These are phyloP conservation scores for Peribatodes rhomboidaria DNA, from an alignment of 2,888 invertebrate species.

Conservation along the genomic window DNA sequence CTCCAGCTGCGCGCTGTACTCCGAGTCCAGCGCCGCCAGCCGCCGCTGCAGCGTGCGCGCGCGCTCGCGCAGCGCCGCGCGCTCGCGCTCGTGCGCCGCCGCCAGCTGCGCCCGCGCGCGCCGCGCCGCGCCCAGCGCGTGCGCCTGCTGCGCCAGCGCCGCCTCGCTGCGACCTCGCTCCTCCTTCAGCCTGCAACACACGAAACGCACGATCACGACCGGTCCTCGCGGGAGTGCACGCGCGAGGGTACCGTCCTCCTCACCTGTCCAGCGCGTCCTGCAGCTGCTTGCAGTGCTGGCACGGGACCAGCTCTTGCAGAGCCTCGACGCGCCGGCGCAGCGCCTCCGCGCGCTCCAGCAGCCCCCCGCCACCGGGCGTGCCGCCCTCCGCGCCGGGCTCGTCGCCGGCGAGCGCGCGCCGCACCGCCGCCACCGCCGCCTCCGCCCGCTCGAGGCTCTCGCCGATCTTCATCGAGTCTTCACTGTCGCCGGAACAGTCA, in stretches of 20 bases:
- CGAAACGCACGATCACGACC: background rate
- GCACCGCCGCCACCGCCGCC: slow-evolving; percentile 77
- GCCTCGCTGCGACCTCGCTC: slow-evolving; percentile 76
- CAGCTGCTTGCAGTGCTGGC: slow-evolving; percentile 84
- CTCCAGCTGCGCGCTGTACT: slow-evolving; percentile 94
- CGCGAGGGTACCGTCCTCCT: slow-evolving; percentile 19
- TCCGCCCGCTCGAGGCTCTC: slow-evolving; percentile 84
- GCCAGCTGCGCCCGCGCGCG: slow-evolving; percentile 78
- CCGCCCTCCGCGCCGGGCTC: slow-evolving; percentile 34
- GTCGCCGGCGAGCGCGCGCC: slow-evolving; percentile 65
- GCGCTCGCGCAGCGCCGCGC: slow-evolving; percentile 89
- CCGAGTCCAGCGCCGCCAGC: slow-evolving; percentile 91
- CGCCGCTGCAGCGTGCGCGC: slow-evolving; percentile 90
- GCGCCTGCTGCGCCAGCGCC: slow-evolving; percentile 77
- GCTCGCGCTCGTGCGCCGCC: slow-evolving; percentile 85
- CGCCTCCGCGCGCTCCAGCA: slow-evolving; percentile 74
- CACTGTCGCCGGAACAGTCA: slow-evolving; percentile 86
- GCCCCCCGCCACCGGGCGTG: slow-evolving; percentile 45
- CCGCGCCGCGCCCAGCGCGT: slow-evolving; percentile 77
- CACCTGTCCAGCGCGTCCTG: slow-evolving; percentile 85
- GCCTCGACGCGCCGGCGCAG: slow-evolving; percentile 81
- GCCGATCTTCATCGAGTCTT: slow-evolving; percentile 85
- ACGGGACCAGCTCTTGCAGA: slow-evolving; percentile 81
- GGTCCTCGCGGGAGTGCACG: too few relatives aligned
- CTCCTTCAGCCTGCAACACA: slow-evolving; percentile 65